Evolutionary conservation across 2,797 vertebrate species (phyloP).

Genomic region (Tamandua tetradactyla): DNA sequence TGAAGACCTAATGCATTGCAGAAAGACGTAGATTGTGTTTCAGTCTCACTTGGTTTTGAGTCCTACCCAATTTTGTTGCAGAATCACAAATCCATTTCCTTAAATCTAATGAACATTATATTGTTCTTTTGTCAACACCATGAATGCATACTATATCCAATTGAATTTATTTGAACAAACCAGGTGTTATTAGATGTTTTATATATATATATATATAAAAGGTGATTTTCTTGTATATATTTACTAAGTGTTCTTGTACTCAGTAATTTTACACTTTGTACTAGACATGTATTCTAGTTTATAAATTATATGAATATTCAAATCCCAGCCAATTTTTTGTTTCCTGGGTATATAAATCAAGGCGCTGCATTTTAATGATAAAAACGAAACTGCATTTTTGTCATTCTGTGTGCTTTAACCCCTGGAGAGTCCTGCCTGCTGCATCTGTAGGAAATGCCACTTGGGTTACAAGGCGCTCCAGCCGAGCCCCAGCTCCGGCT

Average conservation of each 20-base stretch:
- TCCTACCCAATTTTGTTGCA: background rate
- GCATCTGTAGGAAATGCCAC: background rate
- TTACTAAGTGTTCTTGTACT: background rate
- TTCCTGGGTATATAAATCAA: background rate
- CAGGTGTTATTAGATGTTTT: background rate
- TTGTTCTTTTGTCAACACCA: background rate
- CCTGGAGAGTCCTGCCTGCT: background rate
- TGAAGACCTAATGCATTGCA: background rate
- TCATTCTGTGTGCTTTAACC: background rate
- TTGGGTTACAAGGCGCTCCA: background rate
- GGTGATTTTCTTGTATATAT: background rate
- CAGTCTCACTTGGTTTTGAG: background rate
- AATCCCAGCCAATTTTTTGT: background rate
- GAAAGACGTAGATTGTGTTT: background rate
- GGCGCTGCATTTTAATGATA: background rate
- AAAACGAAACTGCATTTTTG: background rate
- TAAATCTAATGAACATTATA: background rate
- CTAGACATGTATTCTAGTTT: slow-evolving; percentile 13
- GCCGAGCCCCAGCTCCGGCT: no score
- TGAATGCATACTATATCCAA: background rate
- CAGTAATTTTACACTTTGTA: background rate
- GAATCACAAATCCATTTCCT: background rate
- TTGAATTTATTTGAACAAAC: background rate
- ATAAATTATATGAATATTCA: background rate
- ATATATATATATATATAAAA: background rate